Conservation (phyloP, 1,140 invertebrate species). For the Gyrodactylus salaris region DNA sequence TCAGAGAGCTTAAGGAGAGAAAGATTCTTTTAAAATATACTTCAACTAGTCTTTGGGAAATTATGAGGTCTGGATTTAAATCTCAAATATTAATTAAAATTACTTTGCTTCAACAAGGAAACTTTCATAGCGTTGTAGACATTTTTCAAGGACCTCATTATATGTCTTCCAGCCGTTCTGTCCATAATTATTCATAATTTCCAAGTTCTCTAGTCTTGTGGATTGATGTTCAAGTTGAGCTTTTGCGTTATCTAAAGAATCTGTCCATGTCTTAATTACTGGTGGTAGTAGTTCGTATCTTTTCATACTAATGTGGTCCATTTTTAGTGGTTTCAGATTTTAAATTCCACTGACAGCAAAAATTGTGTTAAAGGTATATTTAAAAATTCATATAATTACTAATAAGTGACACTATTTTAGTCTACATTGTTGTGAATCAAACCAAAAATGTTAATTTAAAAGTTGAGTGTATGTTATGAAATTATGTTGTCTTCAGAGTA, state of each 20-base stretch:
- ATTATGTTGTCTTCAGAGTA: no score
- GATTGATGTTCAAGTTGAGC: conserved; percentile 77
- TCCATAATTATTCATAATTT: conserved; percentile 64
- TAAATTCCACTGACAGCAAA: no score
- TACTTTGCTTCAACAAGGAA: conserved; percentile 35
- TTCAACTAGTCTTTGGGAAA: no score
- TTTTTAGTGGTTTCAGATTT: no score
- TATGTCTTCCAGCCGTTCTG: conserved; percentile 63
- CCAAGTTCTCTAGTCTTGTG: conserved; percentile 57
- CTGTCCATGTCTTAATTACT: conserved; percentile 61
- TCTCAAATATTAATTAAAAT: conserved; percentile 17
- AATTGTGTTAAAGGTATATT: no score
- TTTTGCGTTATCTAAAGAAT: conserved; percentile 71
- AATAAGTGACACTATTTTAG: no score
- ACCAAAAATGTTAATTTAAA: no score
- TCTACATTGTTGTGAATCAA: no score
- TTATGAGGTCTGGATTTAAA: neutral
- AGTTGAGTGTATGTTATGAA: no score
- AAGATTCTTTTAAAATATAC: no score
- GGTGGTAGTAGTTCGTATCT: conserved; percentile 72
- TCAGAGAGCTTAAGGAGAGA: no score
- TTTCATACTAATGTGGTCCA: conserved; percentile 87
- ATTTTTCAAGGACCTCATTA: conserved; percentile 36
- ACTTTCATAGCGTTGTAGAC: conserved; percentile 26
- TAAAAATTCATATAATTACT: no score